Base-by-base conservation (phyloP, 2,113 vertebrate genomes). In the Junco hyemalis region DNA sequence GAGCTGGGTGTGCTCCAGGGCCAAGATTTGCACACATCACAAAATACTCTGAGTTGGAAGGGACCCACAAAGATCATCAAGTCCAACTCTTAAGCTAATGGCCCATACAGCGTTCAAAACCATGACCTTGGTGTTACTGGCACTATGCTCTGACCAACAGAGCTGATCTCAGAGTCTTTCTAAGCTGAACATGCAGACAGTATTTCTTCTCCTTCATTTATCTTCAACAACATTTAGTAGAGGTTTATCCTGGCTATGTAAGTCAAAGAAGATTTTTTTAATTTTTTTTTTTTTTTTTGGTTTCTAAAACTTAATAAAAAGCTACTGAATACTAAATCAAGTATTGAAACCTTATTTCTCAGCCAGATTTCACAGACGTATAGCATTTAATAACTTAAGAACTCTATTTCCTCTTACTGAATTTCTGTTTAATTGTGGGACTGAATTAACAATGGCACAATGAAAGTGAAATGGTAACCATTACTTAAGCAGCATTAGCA, bases 371-470 rank as follows among this genome's bases (percentile, higher is more conserved):
- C 74, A 79, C 63, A 94, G 45, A 91, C 45, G 56, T 73, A 77
- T 42, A 88, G 38, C 29, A 70, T 94, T 91, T 90, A 92, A 80
- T 81, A 85, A 66, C n/a, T 93, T 91, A 54, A 88, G 71, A 94
- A 48, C 33, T 81, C 70, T 66, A 36, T 78, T 94, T 96, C 64
- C 85, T 86, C 33, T 24, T 74, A 89, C 16, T 94, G 69, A 88
- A 92, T 93, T 92, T 91, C 56, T 95, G 14, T 88, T 86, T 90
- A 93, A 85, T 73, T 86, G 81, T 72, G 38, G 26, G 60, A 66
- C 60, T 73, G 93, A 86, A 95, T 94, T 96, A 90, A 88, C 60
- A 90, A 73, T 12, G 83, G 51, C 50, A 73, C 47, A 93, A 73
- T 88, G 50, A 81, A 92, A 92, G 79, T 59, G 79, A 86, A 93